These are phyloP conservation scores for Panzeria rudis DNA, from an alignment of 2,888 invertebrate species.

Conservation along the genomic window DNA sequence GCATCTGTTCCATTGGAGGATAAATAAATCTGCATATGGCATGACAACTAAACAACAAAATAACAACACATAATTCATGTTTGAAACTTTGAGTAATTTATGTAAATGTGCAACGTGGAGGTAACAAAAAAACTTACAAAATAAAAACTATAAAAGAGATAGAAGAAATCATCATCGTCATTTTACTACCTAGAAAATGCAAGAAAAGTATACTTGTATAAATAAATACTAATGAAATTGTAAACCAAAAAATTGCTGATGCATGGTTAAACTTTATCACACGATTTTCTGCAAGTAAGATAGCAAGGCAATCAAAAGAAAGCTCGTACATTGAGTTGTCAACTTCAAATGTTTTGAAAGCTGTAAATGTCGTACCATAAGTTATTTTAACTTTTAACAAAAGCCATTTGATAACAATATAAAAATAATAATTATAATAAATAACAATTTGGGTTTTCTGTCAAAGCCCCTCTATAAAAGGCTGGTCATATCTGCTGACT, in stretches of 20 bases:
- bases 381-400: conserved; percentile 33
- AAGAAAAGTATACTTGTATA: not conserved
- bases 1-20: conserved; percentile 25
- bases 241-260: conserved; percentile 32
- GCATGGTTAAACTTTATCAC: conserved; percentile 32
- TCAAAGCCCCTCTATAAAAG: too few species aligned
- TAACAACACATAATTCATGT: conserved; percentile 68
- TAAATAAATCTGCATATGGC: conserved; percentile 51
- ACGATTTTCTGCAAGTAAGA: not conserved
- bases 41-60: conserved; percentile 61
- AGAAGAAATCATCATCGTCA: conserved; percentile 26
- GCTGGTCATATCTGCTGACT: not conserved
- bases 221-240: conserved; percentile 15
- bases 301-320: conserved; percentile 3
- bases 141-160: conserved; percentile 10
- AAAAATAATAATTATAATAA: conserved; percentile 4
- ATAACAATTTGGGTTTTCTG: not conserved
- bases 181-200: conserved; percentile 27
- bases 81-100: conserved; percentile 68
- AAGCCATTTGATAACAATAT: conserved; percentile 4
- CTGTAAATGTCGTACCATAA: conserved; percentile 58
- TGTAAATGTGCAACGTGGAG: conserved; percentile 57
- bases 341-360: conserved; percentile 49
- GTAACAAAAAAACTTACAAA: conserved; percentile 32
- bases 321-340: conserved; percentile 51